phyloP scores from a whole-genome alignment of 2,888 invertebrate genomes.

The Eristalinus aeneus region DNA sequence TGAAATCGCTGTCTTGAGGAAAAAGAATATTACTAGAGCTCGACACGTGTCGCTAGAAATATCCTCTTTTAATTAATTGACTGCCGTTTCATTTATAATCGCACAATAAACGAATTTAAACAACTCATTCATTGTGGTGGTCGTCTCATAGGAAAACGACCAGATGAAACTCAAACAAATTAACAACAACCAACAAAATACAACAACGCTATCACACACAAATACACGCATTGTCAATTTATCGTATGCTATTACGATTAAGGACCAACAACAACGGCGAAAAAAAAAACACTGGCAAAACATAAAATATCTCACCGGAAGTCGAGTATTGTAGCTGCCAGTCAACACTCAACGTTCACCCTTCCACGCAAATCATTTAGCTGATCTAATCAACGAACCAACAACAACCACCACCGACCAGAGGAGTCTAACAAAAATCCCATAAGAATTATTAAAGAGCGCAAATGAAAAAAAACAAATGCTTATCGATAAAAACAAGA shows the following conservation, averaged over 20 bases:
- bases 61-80: conserved; percentile 24
- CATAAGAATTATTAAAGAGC: background rate
- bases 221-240: background rate
- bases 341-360: background rate
- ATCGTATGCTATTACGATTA: conserved; percentile 21
- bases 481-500: background rate
- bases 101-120: conserved; percentile 28
- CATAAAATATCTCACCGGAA: conserved; percentile 43
- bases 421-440: background rate
- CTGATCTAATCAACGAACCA: background rate
- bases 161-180: background rate
- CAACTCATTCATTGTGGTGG: conserved; percentile 23
- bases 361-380: background rate
- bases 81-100: conserved; percentile 31
- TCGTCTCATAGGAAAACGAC: background rate
- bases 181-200: background rate
- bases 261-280: background rate
- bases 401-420: background rate
- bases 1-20: background rate
- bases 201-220: background rate
- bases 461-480: background rate
- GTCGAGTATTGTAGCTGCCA: conserved; percentile 28
- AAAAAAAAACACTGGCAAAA: background rate
- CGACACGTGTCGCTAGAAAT: conserved; percentile 21
- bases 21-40: background rate